phyloP scores from a whole-genome alignment of 2,113 vertebrate species.

The Panurus biarmicus region DNA sequence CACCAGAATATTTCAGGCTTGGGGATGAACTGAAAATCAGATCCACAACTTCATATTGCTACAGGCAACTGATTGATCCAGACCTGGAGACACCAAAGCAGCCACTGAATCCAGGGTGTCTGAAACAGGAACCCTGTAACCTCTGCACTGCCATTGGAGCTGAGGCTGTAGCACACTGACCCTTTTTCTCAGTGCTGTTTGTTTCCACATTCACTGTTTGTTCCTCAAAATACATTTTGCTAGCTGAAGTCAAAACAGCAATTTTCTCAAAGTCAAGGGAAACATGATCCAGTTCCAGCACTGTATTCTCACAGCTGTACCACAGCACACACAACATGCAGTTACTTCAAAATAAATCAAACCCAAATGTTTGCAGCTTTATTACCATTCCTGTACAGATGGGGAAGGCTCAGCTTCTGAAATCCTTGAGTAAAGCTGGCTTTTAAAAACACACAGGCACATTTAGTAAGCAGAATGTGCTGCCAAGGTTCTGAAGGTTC shows the following conservation, averaged over 20 bases:
- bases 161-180: neutral
- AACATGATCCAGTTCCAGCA: neutral
- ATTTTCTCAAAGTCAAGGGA: neutral
- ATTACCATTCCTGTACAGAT: neutral
- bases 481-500: neutral
- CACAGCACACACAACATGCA: neutral
- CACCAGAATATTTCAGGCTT: neutral
- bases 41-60: neutral
- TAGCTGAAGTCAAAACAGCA: neutral
- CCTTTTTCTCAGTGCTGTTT: neutral
- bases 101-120: accelerated
- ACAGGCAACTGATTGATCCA: neutral
- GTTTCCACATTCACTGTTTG: neutral
- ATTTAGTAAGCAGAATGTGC: neutral
- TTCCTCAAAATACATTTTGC: neutral
- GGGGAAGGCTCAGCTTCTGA: neutral
- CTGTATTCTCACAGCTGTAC: neutral
- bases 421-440: neutral
- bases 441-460: neutral
- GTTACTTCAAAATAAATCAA: neutral
- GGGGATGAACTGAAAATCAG: neutral
- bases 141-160: neutral
- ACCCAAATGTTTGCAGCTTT: neutral
- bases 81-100: neutral
- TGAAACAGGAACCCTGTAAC: neutral